Evolutionary conservation across 2,113 vertebrate genomes (phyloP).

Genomic region (Notothenia coriiceps): DNA sequence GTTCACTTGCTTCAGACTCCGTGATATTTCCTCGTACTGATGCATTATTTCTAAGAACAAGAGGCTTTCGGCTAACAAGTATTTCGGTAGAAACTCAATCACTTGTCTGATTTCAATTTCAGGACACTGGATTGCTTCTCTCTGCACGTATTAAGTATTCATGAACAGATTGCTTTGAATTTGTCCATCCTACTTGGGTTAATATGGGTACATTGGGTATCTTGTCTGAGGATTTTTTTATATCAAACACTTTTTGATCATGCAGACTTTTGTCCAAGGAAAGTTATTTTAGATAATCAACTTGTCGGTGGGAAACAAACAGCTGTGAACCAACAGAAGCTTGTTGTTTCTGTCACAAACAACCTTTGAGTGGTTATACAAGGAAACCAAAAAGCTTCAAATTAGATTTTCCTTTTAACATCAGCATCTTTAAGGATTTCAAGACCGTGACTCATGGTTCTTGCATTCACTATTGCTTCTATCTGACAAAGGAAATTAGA

Average conservation of each 20-base stretch:
- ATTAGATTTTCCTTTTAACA: slow-evolving; percentile 1
- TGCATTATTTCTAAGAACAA: slow-evolving; percentile 35
- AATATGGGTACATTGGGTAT: slow-evolving; percentile 22
- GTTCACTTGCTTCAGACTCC: slow-evolving; percentile 4
- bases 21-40: slow-evolving; percentile 5
- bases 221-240: background rate
- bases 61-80: slow-evolving; percentile 28
- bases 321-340: background rate
- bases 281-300: background rate
- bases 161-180: slow-evolving; percentile 34
- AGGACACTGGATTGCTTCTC: slow-evolving; percentile 30
- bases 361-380: background rate
- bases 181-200: slow-evolving; percentile 5
- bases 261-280: background rate
- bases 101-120: slow-evolving; percentile 49
- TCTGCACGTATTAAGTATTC: slow-evolving; percentile 39
- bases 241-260: background rate
- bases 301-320: background rate
- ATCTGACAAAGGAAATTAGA: slow-evolving; percentile 53
- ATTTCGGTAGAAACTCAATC: slow-evolving; percentile 38
- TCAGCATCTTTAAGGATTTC: background rate
- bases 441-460: slow-evolving; percentile 9
- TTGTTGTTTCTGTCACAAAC: background rate
- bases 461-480: slow-evolving; percentile 36
- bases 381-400: background rate